Evolutionary conservation across 2,113 vertebrate genomes (phyloP).

Genomic region (Otis tarda): DNA sequence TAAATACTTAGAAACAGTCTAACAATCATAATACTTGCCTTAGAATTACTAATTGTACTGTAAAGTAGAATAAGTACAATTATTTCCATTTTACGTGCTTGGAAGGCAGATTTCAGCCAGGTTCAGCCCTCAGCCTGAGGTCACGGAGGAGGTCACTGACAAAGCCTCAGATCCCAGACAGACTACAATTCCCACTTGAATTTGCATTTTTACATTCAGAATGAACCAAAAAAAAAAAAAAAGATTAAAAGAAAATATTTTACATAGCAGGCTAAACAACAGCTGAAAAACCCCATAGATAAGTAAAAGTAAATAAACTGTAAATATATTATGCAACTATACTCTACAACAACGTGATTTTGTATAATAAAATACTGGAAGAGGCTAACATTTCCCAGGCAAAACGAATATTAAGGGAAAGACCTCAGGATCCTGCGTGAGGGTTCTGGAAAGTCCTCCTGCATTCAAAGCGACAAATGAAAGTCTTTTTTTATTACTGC

Average conservation of each 20-base stretch:
- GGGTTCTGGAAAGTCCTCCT: background rate
- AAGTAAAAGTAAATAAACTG: background rate
- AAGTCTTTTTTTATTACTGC: background rate
- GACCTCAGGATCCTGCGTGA: background rate
- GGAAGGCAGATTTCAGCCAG: background rate
- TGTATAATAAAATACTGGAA: background rate
- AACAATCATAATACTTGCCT: background rate
- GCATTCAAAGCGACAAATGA: background rate
- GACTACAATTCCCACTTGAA: background rate
- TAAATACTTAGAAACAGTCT: background rate
- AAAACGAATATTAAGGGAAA: background rate
- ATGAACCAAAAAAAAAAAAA: background rate
- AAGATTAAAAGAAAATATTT: background rate
- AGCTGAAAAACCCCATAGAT: background rate
- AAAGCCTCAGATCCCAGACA: background rate
- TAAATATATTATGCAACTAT: background rate
- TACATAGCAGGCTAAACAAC: background rate
- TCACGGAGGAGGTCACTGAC: background rate
- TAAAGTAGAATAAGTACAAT: background rate
- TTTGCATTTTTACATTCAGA: background rate
- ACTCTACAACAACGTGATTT: background rate
- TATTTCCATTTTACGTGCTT: background rate
- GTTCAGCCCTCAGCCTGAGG: background rate
- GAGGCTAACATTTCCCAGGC: background rate
- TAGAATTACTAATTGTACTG: background rate